Evolutionary conservation across 2,797 vertebrate species (phyloP).

Genomic region (Notamacropus eugenii): DNA sequence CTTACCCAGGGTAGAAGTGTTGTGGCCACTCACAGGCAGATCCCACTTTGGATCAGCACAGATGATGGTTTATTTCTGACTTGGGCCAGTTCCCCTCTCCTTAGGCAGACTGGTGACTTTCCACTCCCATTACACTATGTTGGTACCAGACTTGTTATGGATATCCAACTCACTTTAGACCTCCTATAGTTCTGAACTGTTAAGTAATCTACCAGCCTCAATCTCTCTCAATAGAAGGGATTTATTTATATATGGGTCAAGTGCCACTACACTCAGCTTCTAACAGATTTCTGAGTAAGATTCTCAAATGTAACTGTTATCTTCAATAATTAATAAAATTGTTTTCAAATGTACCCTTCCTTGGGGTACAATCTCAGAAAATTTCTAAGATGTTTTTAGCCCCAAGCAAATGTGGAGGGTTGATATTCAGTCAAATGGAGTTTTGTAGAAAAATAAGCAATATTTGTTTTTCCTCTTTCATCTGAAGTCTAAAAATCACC

Average conservation of each 20-base stretch:
- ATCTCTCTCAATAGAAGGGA: background rate
- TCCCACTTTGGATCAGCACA: background rate
- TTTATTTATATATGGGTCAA: background rate
- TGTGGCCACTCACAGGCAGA: background rate
- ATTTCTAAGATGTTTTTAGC: background rate
- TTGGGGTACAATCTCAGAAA: background rate
- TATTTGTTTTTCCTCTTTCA: background rate
- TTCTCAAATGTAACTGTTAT: background rate
- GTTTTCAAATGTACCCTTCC: background rate
- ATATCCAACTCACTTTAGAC: background rate
- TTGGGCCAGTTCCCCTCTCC: background rate
- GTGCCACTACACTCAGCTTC: background rate
- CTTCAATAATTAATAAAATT: background rate
- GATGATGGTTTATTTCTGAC: background rate
- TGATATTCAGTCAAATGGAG: background rate
- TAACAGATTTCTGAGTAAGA: background rate
- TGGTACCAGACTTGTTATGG: background rate
- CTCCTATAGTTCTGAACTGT: background rate
- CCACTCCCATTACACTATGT: background rate
- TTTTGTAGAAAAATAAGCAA: background rate
- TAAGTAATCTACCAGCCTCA: background rate
- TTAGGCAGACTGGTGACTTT: background rate
- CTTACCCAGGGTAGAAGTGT: background rate
- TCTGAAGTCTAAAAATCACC: background rate
- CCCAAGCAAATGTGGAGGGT: background rate